Percentiles rank a stretch among this genome's conserved stretches.
Conservation (phyloP, 1,140 invertebrate species). For the Teleogryllus occipitalis region DNA sequence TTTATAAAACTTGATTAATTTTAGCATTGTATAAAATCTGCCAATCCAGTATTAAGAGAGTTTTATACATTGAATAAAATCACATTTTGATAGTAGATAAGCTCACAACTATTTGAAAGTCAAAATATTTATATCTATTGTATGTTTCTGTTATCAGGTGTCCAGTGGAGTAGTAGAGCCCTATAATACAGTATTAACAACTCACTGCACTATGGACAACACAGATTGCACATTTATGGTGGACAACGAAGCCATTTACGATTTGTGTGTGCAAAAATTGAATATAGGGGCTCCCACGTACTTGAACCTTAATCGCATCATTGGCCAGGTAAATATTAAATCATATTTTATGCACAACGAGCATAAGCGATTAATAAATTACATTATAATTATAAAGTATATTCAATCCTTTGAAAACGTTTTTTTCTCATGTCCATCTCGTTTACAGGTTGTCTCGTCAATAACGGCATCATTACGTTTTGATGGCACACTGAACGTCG, state of each 20-base stretch:
- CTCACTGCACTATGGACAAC: conserved; percentile 65
- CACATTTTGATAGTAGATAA: too few species aligned
- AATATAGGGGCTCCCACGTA: conserved; percentile 54
- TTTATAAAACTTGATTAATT: too few species aligned
- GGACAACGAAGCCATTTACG: conserved; percentile 77
- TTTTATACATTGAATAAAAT: too few species aligned
- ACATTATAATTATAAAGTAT: too few species aligned
- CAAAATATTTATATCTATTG: too few species aligned
- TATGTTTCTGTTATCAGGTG: conserved; percentile 34
- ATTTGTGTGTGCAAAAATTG: conserved; percentile 54
- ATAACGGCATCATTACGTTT: conserved; percentile 59
- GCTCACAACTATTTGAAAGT: too few species aligned
- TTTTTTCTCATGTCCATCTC: conserved; percentile 33
- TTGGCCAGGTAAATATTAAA: conserved; percentile 36
- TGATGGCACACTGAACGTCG: conserved; percentile 59
- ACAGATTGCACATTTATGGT: conserved; percentile 76
- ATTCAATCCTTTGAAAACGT: too few species aligned
- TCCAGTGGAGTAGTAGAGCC: conserved; percentile 80
- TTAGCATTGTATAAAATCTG: too few species aligned
- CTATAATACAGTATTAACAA: conserved; percentile 73
- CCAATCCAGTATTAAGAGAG: too few species aligned
- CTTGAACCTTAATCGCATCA: conserved; percentile 51
- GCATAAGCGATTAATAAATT: too few species aligned
- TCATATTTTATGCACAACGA: too few species aligned
- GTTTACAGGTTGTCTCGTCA: conserved; percentile 52